Conservation (phyloP, 2,888 invertebrate genomes). For the Chrysolina haemoptera region DNA sequence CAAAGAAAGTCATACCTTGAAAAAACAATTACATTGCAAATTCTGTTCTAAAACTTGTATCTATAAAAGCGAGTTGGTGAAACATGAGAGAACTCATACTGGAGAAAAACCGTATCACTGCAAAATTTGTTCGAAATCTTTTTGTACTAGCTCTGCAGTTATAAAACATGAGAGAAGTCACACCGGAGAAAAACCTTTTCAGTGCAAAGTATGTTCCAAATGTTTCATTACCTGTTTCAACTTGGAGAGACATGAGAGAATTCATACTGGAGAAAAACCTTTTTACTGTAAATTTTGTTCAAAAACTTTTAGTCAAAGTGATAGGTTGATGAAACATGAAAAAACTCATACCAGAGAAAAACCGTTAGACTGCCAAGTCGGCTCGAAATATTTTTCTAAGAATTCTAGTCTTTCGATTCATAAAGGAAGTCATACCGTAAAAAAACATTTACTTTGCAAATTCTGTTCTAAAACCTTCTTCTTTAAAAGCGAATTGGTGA, state of each 20-base stretch:
- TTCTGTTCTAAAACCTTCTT: too few species aligned
- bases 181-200: not conserved
- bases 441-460: too few species aligned
- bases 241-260: not conserved
- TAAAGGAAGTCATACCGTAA: too few species aligned
- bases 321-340: not conserved
- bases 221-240: too few species aligned
- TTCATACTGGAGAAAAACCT: not conserved
- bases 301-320: not conserved
- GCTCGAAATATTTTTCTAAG: not conserved
- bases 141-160: not conserved
- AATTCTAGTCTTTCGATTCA: too few species aligned
- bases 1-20: too few species aligned
- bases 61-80: not conserved
- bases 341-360: constrained; percentile 5
- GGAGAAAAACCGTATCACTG: too few species aligned
- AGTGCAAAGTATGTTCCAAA: not conserved
- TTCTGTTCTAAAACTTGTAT: not conserved
- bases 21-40: not conserved
- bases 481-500: not conserved
- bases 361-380: not conserved
- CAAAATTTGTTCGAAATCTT: too few species aligned
- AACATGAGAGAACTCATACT: too few species aligned
- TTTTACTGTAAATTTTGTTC: not conserved
- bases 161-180: not conserved